Conservation (phyloP, 2,113 vertebrate species). For the Caracal caracal region DNA sequence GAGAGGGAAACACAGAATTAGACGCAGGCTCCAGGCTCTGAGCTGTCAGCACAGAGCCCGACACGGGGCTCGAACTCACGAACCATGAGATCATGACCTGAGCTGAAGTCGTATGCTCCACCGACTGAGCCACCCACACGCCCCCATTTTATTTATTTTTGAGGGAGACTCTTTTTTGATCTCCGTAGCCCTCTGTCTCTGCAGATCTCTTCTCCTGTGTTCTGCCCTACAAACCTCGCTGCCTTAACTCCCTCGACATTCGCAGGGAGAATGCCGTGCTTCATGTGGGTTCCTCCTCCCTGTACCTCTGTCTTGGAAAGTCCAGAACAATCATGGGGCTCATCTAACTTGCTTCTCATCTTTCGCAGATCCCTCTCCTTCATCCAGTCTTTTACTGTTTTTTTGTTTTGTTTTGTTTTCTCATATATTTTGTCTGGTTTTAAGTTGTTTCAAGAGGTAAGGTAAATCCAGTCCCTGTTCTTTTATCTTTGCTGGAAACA, state of each 20-base stretch:
- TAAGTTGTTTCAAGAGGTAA: constrained; percentile 27
- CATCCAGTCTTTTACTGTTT: background rate
- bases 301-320: background rate
- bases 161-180: background rate
- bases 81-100: too few relatives aligned
- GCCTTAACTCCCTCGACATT: background rate
- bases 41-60: background rate
- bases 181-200: background rate
- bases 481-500: background rate
- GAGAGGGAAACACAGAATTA: too few relatives aligned
- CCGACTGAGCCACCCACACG: too few relatives aligned
- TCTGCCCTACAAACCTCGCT: background rate
- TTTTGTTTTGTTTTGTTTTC: background rate
- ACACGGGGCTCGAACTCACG: too few relatives aligned
- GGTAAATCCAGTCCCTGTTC: background rate
- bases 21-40: too few relatives aligned
- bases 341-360: background rate
- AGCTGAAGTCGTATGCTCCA: too few relatives aligned
- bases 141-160: background rate
- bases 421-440: background rate
- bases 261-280: background rate
- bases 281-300: background rate
- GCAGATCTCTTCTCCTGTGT: background rate
- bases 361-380: background rate
- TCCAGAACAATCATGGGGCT: background rate